Evolutionary conservation across 2,888 invertebrate genomes (phyloP), one percentile per base, ranked within the genome.

Genomic region (Sarcophaga rosellei): DNA sequence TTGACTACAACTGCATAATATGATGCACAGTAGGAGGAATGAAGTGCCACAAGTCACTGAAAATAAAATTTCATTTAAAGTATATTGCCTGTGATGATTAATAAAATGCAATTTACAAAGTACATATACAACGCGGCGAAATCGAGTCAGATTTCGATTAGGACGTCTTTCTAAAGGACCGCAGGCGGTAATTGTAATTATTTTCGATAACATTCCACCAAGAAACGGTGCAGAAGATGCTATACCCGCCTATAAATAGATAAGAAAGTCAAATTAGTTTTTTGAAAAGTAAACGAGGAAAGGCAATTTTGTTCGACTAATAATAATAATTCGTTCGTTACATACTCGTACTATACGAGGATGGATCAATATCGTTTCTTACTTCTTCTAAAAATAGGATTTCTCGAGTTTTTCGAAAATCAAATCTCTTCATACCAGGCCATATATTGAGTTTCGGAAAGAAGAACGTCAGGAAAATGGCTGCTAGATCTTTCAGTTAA

Each of bases 1-100:
- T 63, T 93, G 89, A 0, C 89, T 86, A 81, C 93, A 93, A 44
- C 89, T 89, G 21, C 93, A 89, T 8, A 91, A 83, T 6, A 93
- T 91, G 35, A 94, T 92, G 12, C 86, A 81, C 2, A 89, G 84
- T 17, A 92, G 79, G 57, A 92, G 89, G 59, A 89, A 80, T 1
- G 92, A 89, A 0, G 90, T 89, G 3, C 86, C 17, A 25, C 86
- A 47, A 44, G 89, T 89, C 78, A 91, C 92, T 92, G 20, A 15
- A 15, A 88, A 84, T 53, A 4, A 25, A 25, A 68, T 68, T 68
- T 44, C 11, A 68, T 23, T 25, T 68, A 17, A 68, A 25, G 17
- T 35, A 10, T 68, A 10, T 68, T 17, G 23, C 12, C 35, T 8
- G 35, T 10, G 10, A 21, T 10, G 21, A 2, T 11, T 61, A 63